Conservation (phyloP, 1,140 invertebrate genomes). For the Drosophila kikkawai region DNA sequence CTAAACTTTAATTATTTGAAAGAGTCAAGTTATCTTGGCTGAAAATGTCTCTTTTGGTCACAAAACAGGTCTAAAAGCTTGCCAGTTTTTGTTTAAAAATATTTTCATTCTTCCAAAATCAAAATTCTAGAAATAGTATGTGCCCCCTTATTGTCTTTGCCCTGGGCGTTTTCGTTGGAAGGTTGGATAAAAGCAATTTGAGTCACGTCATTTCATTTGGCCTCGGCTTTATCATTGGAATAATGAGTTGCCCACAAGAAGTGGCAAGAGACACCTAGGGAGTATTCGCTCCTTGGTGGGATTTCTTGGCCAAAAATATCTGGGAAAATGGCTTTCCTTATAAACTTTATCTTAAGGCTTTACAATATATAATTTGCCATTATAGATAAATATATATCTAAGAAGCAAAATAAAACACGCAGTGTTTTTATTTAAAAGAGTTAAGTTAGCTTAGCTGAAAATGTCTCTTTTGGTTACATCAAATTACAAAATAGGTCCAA, state of each 20-base stretch:
- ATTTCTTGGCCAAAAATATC: background rate
- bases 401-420: conserved; percentile 38
- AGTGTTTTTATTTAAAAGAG: background rate
- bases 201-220: conserved; percentile 58
- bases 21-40: background rate
- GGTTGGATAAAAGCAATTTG: conserved; percentile 40
- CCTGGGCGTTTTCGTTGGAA: conserved; percentile 47
- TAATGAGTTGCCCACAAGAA: conserved; percentile 31
- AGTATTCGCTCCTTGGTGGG: background rate
- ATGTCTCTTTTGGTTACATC: background rate
- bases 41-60: background rate
- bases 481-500: no score
- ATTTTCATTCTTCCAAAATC: background rate
- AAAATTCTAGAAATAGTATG: conserved; percentile 14
- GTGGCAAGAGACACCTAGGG: conserved; percentile 25
- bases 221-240: conserved; percentile 46
- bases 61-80: no score
- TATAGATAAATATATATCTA: background rate
- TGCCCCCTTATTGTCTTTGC: conserved; percentile 54
- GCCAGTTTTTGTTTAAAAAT: background rate
- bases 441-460: background rate
- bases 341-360: background rate
- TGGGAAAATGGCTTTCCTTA: background rate
- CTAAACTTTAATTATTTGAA: background rate
- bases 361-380: no score